Percentiles rank a stretch among this genome's conserved stretches.
Conservation (phyloP, 2,888 invertebrate genomes). For the Hirtodrosophila alboralis region DNA sequence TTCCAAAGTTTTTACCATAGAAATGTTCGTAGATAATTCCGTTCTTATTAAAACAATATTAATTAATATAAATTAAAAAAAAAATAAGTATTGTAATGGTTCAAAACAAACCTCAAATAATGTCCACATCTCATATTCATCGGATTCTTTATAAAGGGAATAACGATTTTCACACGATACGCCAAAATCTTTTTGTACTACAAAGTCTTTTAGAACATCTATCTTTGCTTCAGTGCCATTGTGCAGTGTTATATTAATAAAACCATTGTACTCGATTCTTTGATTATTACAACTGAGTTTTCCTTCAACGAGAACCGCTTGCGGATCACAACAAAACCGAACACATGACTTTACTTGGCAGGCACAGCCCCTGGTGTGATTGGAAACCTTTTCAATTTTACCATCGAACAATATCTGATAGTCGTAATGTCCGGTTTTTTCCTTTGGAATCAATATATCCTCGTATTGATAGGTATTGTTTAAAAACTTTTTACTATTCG, state of each 20-base stretch:
- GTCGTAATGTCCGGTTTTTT: slow-evolving; percentile 45
- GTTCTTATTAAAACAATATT: slow-evolving; percentile 16
- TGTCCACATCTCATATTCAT: slow-evolving; percentile 30
- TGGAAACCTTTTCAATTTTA: slow-evolving; percentile 7
- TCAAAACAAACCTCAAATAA: slow-evolving; percentile 15
- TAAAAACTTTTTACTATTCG: slow-evolving; percentile 14
- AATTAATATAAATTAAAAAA: slow-evolving; percentile 4
- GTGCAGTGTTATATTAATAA: slow-evolving; percentile 14
- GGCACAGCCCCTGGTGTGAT: slow-evolving; percentile 66
- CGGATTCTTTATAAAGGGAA: not conserved
- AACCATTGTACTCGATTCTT: not conserved
- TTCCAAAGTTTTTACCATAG: not conserved
- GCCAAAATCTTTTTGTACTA: slow-evolving; percentile 10
- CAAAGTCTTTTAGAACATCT: slow-evolving; percentile 9
- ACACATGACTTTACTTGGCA: slow-evolving; percentile 77
- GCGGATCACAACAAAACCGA: slow-evolving; percentile 65
- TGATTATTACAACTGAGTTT: not conserved
- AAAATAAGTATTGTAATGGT: not conserved
- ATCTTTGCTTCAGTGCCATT: not conserved
- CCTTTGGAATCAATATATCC: slow-evolving; percentile 53
- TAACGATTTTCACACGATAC: slow-evolving; percentile 30
- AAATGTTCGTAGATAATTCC: slow-evolving; percentile 2
- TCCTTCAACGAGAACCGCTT: not conserved
- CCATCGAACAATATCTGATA: slow-evolving; percentile 28
- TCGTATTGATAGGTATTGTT: slow-evolving; percentile 63